Evolutionary conservation across 2,797 vertebrate species (phyloP), one percentile per base, ranked within the genome.

Genomic region (Peromyscus eremicus): DNA sequence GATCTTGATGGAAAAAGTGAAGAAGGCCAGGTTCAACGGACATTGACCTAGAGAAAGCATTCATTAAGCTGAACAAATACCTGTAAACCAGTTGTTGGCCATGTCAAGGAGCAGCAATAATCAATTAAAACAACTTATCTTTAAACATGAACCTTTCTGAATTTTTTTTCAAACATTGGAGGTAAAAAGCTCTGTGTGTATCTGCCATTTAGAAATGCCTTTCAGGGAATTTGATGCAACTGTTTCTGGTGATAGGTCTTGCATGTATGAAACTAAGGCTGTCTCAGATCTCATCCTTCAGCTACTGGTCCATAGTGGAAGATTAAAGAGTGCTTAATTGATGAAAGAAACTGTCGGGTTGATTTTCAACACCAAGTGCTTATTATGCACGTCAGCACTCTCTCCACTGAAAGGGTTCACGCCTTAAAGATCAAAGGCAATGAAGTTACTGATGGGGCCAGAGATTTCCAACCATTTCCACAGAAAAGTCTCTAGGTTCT

Each of bases 141-240:
- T 68, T n/a, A 96, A 97, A 96, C 68, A 96, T 73, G 27, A 92
- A 43, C 34, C 90, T 95, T 92, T 92, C 71, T 64, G 43, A 70
- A 64, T 9, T n/a, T 91, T 37, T 37, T 62, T 89, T 34, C 55
- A 76, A 89, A 92, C 55, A 82, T 0, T 84, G 92, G 71, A 13
- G 11, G 27, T 86, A 84, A 1, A 25, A 46, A 60, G 17, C 9
- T 73, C 88, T 91, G 37, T 40, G 37, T 66, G 11, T 29, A 76
- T 62, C 0, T 1, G 62, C 1, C 55, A 68, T 86, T 94, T 88
- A 76, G 95, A 96, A 95, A 79, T 43, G 91, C 70, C 10, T 70
- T 91, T 27, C 76, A 21, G 92, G 76, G 19, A 89, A 92, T 23
- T 37, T 64, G 5, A 9, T 21, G 62, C 62, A 81, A 77, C 95